phyloP scores from a whole-genome alignment of 2,113 vertebrate species.

The Antigone vipio region DNA sequence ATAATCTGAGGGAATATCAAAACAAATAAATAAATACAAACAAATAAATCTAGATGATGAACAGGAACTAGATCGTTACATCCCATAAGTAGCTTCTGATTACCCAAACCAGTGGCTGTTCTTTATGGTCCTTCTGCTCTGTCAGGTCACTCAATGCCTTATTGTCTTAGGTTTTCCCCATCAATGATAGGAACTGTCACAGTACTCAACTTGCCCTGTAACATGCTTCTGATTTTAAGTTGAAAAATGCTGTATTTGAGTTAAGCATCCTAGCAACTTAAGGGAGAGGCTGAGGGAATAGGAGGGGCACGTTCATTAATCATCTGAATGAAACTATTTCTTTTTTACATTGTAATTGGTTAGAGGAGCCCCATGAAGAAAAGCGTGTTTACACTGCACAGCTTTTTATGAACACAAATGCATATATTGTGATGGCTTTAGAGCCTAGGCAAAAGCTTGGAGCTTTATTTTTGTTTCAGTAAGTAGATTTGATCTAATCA shows the following conservation, averaged over 20 bases:
- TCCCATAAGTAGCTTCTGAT: background rate
- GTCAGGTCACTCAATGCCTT: background rate
- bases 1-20: background rate
- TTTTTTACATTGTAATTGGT: background rate
- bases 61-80: background rate
- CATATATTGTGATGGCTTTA: background rate
- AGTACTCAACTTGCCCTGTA: background rate
- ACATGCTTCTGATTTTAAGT: background rate
- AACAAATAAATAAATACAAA: background rate
- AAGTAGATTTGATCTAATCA: constrained; percentile 4
- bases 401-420: background rate
- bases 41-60: background rate
- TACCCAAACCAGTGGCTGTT: background rate
- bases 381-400: background rate
- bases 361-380: background rate
- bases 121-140: background rate
- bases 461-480: background rate
- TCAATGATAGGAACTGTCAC: background rate
- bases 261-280: background rate
- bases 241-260: background rate
- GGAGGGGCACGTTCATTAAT: background rate
- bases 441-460: background rate
- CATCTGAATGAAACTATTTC: background rate
- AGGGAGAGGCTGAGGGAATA: background rate
- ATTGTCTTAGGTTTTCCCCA: background rate